Base-by-base conservation (phyloP, 2,797 vertebrate species). In the Cercopithecus hamlyni region DNA sequence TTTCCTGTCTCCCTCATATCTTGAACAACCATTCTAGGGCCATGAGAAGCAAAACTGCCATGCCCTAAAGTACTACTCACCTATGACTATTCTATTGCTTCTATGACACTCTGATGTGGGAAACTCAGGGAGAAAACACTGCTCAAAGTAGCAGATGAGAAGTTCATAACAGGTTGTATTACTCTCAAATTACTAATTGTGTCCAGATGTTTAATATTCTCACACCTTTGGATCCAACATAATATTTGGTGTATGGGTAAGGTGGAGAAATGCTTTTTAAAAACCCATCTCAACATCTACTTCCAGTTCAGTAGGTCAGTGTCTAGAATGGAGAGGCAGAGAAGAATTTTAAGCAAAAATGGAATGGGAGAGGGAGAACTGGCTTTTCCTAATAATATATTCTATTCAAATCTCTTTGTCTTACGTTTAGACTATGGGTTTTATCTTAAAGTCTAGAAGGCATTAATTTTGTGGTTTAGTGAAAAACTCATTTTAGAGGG, bases 171-270 rank as follows among this genome's bases (percentile, higher is more conserved):
- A 81, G 39, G 43, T 93, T n/a, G 64, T 67, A 50, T 33, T 27
- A 84, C 10, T 27, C 22, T 94, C n/a, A 93, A 72, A 89, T 82
- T 88, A 70, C 30, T 91, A 58, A 81, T 77, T 70, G 4, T 64
- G n/a, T 48, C 33, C 73, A 93, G 27, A n/a, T 67, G 7, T 94
- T 97, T 75, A 41, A 45, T 33, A 81, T 45, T 12, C 1, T 36
- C 4, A 64, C 15, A 64, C 10, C 67, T 90, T 72, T 79, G 20
- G 13, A 45, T 91, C 5, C 88, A 48, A 83, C 4, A 50, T 87
- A 13, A 15, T 27, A 75, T 52, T 67, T 83, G 33, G 5, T 57
- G 12, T 58, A 67, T 50, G 5, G 58, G 33, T 2, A 45, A 88
- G 3, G 15, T 36, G 79, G 24, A 92, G 17, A 83, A 88, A 96